phyloP scores from a whole-genome alignment of 1,140 invertebrate species.

The Neodiprion pinetum region DNA sequence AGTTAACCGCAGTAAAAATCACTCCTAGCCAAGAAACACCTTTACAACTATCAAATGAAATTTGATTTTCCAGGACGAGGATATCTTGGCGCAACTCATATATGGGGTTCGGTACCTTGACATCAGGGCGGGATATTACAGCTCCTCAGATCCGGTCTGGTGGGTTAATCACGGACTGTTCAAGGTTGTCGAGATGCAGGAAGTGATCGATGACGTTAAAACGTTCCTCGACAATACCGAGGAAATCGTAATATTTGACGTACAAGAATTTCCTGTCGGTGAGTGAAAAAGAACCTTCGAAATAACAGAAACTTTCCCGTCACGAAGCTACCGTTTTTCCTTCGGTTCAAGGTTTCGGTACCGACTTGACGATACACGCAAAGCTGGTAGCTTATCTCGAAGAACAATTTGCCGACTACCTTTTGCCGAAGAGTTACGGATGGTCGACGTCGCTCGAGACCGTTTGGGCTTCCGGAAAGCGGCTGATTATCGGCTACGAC shows the following conservation, averaged over 20 bases:
- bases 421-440: conserved; percentile 55
- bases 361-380: conserved; percentile 56
- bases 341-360: conserved; percentile 51
- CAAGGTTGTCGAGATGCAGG: conserved; percentile 57
- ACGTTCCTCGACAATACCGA: conserved; percentile 67
- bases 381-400: conserved; percentile 61
- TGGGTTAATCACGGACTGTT: conserved; percentile 67
- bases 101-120: conserved; percentile 69
- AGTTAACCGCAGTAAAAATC: no score
- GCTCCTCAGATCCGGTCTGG: conserved; percentile 51
- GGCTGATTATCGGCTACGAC: conserved; percentile 68
- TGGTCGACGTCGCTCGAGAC: conserved; percentile 60
- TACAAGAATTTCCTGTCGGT: conserved; percentile 70
- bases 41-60: no score
- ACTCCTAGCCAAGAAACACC: no score
- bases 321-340: conserved; percentile 6
- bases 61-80: conserved; percentile 61
- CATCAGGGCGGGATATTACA: conserved; percentile 66
- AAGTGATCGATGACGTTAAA: conserved; percentile 63
- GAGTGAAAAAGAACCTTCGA: conserved; percentile 23
- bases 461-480: conserved; percentile 62
- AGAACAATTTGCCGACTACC: conserved; percentile 59
- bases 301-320: conserved; percentile 25
- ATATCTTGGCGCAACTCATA: conserved; percentile 65
- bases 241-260: conserved; percentile 70